Evolutionary conservation across 2,797 vertebrate species (phyloP), one percentile per base, ranked within the genome.

Genomic region (Neostethus bicornis): DNA sequence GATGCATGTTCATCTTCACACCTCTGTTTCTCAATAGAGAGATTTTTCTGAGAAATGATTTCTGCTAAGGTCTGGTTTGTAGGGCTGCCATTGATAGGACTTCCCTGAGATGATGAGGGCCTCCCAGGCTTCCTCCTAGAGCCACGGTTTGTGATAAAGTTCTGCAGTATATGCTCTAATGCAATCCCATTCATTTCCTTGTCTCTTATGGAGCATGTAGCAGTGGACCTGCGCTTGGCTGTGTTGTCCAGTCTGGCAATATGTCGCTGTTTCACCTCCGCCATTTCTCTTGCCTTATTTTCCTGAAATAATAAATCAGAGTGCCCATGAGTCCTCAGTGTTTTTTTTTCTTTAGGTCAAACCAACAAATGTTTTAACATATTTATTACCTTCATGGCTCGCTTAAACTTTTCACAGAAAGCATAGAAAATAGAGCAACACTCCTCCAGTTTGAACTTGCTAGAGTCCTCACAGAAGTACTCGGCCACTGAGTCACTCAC

Each of bases 391-490:
- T 93, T 87, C 9, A 90, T 70, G 7, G 93, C 93, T 0, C 82
- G 62, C 11, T 72, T 70, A 55, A 94, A 94, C 54, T 55, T 90
- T 59, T 91, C 86, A 72, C 92, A 93, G 62, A 95, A 95, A 9
- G 88, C 89, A 34, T 85, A 72, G 72, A 94, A 93, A 63, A 92
- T 81, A 34, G 84, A 81, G 62, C 91, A 94, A 60, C 92, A 92
- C 50, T 93, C 93, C 3, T 94, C 89, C 74, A 95, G 73, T 62
- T 70, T 85, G 75, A 94, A 93, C 26, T 77, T 85, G 10, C 21
- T 64, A 32, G 91, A 69, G 5, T 94, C 92, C 74, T 95, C 93
- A 47, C 94, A 94, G 79, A 93, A 92, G 78, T 91, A 95, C n/a
- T 92, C 90, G 0, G 91, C 90, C 51, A 94, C 88, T 1, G 80